A percentile compares a stretch with the other conserved stretches of the same genome.
Evolutionary conservation across 2,888 invertebrate species (phyloP).

Genomic region (Opisthograptis luteolata): DNA sequence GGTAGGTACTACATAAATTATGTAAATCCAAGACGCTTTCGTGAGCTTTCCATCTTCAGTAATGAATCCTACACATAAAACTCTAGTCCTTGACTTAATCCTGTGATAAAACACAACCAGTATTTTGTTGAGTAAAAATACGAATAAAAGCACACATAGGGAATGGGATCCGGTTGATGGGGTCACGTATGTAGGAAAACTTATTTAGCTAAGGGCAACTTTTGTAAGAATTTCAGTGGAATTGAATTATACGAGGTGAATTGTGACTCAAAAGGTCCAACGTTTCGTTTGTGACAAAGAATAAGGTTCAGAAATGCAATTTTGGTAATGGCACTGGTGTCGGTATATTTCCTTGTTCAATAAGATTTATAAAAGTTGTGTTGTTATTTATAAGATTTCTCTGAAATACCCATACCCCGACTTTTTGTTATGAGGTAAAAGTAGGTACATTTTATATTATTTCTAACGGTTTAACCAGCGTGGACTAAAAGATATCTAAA

Average conservation of each 20-base stretch:
- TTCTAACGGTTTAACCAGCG: too few species aligned
- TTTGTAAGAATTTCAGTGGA: conserved; percentile 56
- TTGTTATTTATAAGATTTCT: neutral
- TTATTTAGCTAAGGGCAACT: conserved; percentile 71
- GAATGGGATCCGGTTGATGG: conserved; percentile 61
- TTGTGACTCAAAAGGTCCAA: conserved; percentile 36
- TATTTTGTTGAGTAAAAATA: conserved; percentile 60
- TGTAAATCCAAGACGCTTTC: conserved; percentile 49
- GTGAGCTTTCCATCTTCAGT: conserved; percentile 47
- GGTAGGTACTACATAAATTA: conserved; percentile 49
- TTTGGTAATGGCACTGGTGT: conserved; percentile 30
- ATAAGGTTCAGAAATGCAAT: conserved; percentile 31
- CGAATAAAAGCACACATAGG: conserved; percentile 51
- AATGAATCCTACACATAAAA: conserved; percentile 54
- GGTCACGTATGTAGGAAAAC: conserved; percentile 75
- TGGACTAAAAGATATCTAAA: too few species aligned
- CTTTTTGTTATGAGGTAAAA: too few species aligned
- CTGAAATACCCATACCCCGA: too few species aligned
- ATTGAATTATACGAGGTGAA: conserved; percentile 53
- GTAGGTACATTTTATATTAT: too few species aligned
- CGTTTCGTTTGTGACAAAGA: conserved; percentile 32
- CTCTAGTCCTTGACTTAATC: conserved; percentile 58
- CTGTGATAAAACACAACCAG: conserved; percentile 64
- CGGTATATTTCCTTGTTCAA: conserved; percentile 23
- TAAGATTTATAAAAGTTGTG: conserved; percentile 1